phyloP scores from a whole-genome alignment of 2,797 vertebrate species.

The Petrocephalus sullivani region DNA sequence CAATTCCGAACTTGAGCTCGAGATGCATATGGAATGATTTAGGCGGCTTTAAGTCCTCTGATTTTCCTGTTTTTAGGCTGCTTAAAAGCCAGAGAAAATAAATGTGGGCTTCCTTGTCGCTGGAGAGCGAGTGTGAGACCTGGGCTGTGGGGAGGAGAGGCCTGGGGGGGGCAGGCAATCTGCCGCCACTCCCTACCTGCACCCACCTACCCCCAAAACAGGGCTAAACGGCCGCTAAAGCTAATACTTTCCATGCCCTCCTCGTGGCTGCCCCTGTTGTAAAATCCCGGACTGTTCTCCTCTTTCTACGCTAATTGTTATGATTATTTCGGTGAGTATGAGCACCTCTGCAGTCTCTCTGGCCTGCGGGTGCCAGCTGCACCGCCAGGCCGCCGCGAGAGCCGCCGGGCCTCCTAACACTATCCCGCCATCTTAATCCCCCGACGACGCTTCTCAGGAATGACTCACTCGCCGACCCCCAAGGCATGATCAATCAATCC shows the following conservation, averaged over 20 bases:
- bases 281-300: constrained; percentile 24
- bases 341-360: constrained; percentile 40
- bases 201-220: neutral
- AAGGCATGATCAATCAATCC: constrained; percentile 65
- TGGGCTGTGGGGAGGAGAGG: neutral
- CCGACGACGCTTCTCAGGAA: constrained; percentile 42
- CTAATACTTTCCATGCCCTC: neutral
- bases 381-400: neutral
- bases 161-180: neutral
- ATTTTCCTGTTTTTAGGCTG: constrained; percentile 36
- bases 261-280: neutral
- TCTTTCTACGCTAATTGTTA: constrained; percentile 32
- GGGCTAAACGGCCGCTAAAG: neutral
- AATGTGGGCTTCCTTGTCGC: neutral
- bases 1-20: constrained; percentile 55
- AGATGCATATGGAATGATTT: constrained; percentile 64
- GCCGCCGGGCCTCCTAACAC: constrained; percentile 24
- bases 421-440: constrained; percentile 44
- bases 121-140: constrained; percentile 20
- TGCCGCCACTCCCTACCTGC: constrained; percentile 14
- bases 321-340: constrained; percentile 42
- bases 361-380: neutral
- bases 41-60: constrained; percentile 52
- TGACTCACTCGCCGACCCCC: constrained; percentile 58
- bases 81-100: neutral